Base-by-base conservation (phyloP, 2,888 invertebrate species). In the Volucella zonaria region DNA sequence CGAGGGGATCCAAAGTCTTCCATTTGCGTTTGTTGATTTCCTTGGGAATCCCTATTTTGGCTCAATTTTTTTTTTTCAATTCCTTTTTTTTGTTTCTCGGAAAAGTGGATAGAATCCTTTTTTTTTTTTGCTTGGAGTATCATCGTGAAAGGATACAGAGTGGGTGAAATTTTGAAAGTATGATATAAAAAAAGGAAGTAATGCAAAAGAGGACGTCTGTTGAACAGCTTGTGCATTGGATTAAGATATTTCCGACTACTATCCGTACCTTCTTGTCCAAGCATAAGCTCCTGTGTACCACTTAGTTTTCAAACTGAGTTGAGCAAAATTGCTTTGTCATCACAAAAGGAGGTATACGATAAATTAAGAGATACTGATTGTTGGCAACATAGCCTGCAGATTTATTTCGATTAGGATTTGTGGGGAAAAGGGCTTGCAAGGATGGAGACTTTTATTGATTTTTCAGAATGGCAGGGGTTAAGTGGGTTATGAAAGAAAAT, bases 191-290 rank as follows among this genome's bases (percentile, higher is more conserved):
- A 12, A 43, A 31, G 38, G 40, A 15, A 42, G 38, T n/a, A 15
- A 42, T 18, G 18, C 1, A 12, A 9, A 8, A 45, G 52, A 15
- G 47, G 14, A 43, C 49, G 62, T 40, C 49, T 42, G 18, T 23
- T 23, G 40, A 40, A 40, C 11, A 47, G 47, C 0, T 59, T 59
- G 8, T 15, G 11, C 51, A 58, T 59, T 66, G 52, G 74, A 80
- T 75, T 74, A 68, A 80, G 80, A 74, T 75, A 58, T 68, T 62
- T 68, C 64, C 23, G 49, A 56, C n/a, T 56, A 66, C 14, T 56
- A 56, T 49, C 54, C 71, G 14, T 10, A 58, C 51, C 47, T 56
- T 42, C 64, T 70, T 70, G 38, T 15, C 51, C 10, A 43, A 67
- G 31, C 23, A 12, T 56, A 42, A 1, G 40, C n/a, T 40, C 45